Conservation (phyloP, 2,113 vertebrate genomes). For the Callipepla californica region DNA sequence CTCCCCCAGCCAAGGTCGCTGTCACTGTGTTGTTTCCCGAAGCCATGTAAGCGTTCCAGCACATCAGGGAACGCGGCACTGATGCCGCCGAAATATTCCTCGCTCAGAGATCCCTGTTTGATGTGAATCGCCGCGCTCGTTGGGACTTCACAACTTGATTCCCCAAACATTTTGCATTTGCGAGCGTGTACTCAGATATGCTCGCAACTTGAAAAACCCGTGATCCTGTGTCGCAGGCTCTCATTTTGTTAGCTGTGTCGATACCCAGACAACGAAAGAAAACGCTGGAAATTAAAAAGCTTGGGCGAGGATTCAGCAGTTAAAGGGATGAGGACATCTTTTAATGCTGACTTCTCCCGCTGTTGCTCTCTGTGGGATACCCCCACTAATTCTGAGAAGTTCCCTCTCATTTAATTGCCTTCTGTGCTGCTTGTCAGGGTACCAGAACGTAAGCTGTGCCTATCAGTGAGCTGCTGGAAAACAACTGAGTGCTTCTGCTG, state of each 20-base stretch:
- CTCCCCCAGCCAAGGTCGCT: neutral
- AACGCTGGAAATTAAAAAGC: neutral
- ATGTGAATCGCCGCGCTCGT: neutral
- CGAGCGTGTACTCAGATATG: neutral
- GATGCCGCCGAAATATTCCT: neutral
- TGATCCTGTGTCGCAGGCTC: neutral
- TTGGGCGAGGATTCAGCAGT: neutral
- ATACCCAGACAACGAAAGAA: neutral
- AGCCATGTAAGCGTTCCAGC: neutral
- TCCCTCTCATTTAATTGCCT: neutral
- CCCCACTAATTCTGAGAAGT: neutral
- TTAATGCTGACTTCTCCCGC: neutral
- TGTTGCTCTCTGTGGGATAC: neutral
- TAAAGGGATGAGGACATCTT: neutral
- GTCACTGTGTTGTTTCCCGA: neutral
- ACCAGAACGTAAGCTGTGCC: neutral
- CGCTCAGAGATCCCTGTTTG: neutral
- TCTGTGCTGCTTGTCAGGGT: neutral
- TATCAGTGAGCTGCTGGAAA: neutral
- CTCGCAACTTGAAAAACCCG: neutral
- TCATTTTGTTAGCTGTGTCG: neutral
- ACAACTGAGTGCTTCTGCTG: neutral
- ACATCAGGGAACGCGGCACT: neutral
- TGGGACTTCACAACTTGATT: neutral
- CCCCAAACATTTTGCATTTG: neutral